Evolutionary conservation across 2,888 invertebrate species (phyloP), one percentile per base, ranked within the genome.

Genomic region (Aphrophora alni): DNA sequence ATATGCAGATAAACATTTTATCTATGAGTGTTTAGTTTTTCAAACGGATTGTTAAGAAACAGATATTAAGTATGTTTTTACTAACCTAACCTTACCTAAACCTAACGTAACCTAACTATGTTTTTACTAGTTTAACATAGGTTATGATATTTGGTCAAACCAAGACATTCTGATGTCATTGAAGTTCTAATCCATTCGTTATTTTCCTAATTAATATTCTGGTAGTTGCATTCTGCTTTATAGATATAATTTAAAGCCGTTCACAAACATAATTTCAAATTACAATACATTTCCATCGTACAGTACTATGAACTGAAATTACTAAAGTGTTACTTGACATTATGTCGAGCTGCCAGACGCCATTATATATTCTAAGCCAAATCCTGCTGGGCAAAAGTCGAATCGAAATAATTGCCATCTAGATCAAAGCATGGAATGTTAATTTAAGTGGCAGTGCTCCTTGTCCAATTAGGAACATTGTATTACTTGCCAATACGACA

Each of bases 401-500:
- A 59, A 59, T n/a, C 59, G 59, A 68, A 59, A 79, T 79, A 79
- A 79, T 79, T 79, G 78, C 74, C 74, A 59, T 33, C 74, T 24
- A 73, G 78, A 79, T 79, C 78, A 79, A 79, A 79, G 78, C 73
- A 8, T 8, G 78, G 78, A 74, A 74, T 68, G 78, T 74, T 79
- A 79, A 79, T 79, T 79, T 74, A 74, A 38, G 73, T 68, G 26
- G 28, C 59, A 21, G 59, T 59, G 21, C 59, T 59, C 21, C 59
- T 59, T 59, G 59, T 59, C 59, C 59, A 59, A 59, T 59, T 59
- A 59, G 59, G 59, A 59, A 59, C 59, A 59, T 59, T 59, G 59
- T 59, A 59, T 59, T 59, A 59, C 21, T 59, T 59, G 59, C 59
- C 59, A 59, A 59, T 59, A 59, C 21, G 59, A 59, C 59, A 21